Conservation (phyloP, 2,113 vertebrate species). For the Boleophthalmus pectinirostris region DNA sequence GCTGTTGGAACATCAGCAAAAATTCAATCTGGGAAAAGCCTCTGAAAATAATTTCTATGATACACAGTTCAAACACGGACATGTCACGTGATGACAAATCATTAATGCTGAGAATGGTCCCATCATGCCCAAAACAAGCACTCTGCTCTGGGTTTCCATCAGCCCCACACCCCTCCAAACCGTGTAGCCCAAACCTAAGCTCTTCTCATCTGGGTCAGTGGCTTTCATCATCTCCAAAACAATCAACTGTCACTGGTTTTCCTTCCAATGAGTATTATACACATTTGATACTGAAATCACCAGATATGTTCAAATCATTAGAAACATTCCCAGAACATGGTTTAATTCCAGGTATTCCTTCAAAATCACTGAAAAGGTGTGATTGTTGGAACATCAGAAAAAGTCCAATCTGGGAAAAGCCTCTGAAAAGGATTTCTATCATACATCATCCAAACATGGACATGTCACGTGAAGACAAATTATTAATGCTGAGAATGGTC, state of each 20-base stretch:
- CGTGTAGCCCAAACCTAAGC: conserved; percentile 8
- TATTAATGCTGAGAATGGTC: conserved; percentile 46
- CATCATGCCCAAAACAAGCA: conserved; percentile 41
- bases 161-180: neutral
- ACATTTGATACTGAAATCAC: conserved; percentile 6
- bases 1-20: conserved; percentile 22
- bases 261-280: conserved; percentile 42
- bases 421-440: neutral
- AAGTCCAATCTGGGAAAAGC: conserved; percentile 21
- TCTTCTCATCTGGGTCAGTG: no score
- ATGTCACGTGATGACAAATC: conserved; percentile 26
- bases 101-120: conserved; percentile 46
- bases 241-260: no score
- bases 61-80: conserved; percentile 13
- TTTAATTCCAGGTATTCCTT: conserved; percentile 48
- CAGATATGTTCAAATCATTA: conserved; percentile 30
- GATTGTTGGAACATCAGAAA: conserved; percentile 22
- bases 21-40: conserved; percentile 22
- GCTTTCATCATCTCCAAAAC: no score
- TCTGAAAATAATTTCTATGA: conserved; percentile 1
- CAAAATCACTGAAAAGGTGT: conserved; percentile 11
- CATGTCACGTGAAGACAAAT: conserved; percentile 23
- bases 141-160: conserved; percentile 53
- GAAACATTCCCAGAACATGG: conserved; percentile 41
- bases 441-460: conserved; percentile 16